Percentiles rank a stretch among this genome's conserved stretches.
Evolutionary conservation across 2,797 vertebrate species (phyloP).

Genomic region (Eulemur albifrons): DNA sequence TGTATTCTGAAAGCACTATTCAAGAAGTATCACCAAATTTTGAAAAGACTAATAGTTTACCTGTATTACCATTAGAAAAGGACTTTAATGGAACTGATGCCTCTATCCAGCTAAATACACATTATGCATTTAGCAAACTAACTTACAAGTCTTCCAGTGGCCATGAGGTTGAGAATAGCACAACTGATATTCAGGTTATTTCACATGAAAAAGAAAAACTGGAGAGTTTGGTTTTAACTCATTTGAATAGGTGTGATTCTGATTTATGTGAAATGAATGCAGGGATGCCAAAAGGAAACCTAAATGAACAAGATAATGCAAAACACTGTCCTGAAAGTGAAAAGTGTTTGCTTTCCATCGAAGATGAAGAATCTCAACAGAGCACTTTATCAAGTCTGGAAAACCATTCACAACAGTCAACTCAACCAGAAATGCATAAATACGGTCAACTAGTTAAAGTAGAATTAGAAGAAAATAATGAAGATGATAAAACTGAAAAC

Average conservation of each 20-base stretch:
- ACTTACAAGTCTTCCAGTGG: slow-evolving; percentile 71
- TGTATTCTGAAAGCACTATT: slow-evolving; percentile 74
- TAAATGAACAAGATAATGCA: slow-evolving; percentile 71
- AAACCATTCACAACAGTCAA: slow-evolving; percentile 77
- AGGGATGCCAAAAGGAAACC: slow-evolving; percentile 78
- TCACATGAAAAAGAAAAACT: slow-evolving; percentile 79
- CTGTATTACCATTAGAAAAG: slow-evolving; percentile 67
- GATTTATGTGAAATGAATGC: slow-evolving; percentile 80
- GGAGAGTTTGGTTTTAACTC: slow-evolving; percentile 74
- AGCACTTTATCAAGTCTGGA: slow-evolving; percentile 79
- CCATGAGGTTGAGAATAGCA: slow-evolving; percentile 71
- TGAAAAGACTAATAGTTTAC: slow-evolving; percentile 75
- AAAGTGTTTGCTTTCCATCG: slow-evolving; percentile 72
- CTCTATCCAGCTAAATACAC: slow-evolving; percentile 70
- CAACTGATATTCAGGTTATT: slow-evolving; percentile 68
- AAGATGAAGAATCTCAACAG: slow-evolving; percentile 79
- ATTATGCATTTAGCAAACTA: slow-evolving; percentile 69
- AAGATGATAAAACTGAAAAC: slow-evolving; percentile 88
- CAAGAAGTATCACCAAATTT: slow-evolving; percentile 74
- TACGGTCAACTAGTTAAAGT: slow-evolving; percentile 81
- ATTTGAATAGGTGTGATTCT: slow-evolving; percentile 71
- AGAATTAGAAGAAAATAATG: slow-evolving; percentile 84
- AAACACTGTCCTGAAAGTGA: slow-evolving; percentile 70
- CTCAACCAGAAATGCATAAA: slow-evolving; percentile 82
- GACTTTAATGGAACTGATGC: slow-evolving; percentile 69